These are phyloP conservation scores for Cephus pygmeus DNA, from an alignment of 2,888 invertebrate species.

Conservation along the genomic window DNA sequence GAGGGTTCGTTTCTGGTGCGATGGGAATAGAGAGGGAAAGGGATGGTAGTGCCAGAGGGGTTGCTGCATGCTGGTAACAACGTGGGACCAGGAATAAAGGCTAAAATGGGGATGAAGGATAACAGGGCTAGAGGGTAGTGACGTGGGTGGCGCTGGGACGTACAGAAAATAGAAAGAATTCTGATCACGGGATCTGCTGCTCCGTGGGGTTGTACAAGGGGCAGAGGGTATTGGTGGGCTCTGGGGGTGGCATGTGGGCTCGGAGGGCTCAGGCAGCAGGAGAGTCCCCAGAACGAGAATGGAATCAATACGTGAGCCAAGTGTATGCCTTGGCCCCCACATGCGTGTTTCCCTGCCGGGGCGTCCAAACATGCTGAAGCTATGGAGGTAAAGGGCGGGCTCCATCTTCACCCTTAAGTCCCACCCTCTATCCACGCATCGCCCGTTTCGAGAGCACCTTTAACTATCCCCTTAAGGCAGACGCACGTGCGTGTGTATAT, in stretches of 20 bases:
- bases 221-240: constrained; percentile 14
- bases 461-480: not conserved
- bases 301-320: constrained; percentile 61
- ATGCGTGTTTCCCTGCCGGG: constrained; percentile 44
- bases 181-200: constrained; percentile 57
- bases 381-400: constrained; percentile 39
- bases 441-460: not conserved
- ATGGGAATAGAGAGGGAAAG: not conserved
- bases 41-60: constrained; percentile 9
- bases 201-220: constrained; percentile 20
- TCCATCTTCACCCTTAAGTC: constrained; percentile 36
- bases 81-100: constrained; percentile 62
- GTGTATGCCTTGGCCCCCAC: constrained; percentile 55
- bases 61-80: constrained; percentile 58
- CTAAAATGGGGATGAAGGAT: constrained; percentile 34
- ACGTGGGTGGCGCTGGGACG: constrained; percentile 38
- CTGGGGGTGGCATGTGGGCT: constrained; percentile 4
- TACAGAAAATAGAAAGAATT: constrained; percentile 61
- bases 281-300: constrained; percentile 54
- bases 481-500: too few relatives aligned
- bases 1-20: not conserved
- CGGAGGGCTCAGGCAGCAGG: constrained; percentile 28
- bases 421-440: constrained; percentile 37
- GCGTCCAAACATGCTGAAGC: constrained; percentile 18
- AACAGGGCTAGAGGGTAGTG: constrained; percentile 26